Evolutionary conservation across 2,797 vertebrate genomes (phyloP).

Genomic region (Bovichtus diacanthus): DNA sequence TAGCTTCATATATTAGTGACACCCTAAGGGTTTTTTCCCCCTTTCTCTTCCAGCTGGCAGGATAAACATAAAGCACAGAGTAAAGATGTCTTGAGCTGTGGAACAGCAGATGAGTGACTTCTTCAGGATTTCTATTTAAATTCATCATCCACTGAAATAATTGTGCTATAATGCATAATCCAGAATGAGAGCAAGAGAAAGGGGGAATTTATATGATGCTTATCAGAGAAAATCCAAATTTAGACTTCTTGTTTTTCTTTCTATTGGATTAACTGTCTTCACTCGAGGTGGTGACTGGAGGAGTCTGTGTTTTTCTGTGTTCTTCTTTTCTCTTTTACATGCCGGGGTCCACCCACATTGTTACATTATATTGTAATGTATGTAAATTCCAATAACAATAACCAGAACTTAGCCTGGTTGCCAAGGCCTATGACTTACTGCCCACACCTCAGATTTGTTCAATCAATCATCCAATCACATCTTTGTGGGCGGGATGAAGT

Average conservation of each 20-base stretch:
- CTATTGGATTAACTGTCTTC: background rate
- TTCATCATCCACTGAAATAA: background rate
- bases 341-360: background rate
- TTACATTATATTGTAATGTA: background rate
- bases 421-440: background rate
- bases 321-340: background rate
- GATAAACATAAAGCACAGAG: constrained; percentile 16
- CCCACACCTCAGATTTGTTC: background rate
- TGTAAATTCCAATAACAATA: background rate
- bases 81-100: background rate
- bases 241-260: background rate
- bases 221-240: background rate
- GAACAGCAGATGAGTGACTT: background rate
- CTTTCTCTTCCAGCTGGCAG: constrained; percentile 14
- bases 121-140: background rate
- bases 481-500: background rate
- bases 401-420: background rate
- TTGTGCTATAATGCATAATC: background rate
- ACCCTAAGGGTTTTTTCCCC: background rate
- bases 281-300: background rate
- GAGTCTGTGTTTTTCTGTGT: too few species aligned
- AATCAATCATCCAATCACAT: background rate
- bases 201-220: background rate
- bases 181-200: background rate
- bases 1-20: constrained; percentile 24